Conservation (phyloP, 2,888 invertebrate species). For the Marronus borbonicus region DNA sequence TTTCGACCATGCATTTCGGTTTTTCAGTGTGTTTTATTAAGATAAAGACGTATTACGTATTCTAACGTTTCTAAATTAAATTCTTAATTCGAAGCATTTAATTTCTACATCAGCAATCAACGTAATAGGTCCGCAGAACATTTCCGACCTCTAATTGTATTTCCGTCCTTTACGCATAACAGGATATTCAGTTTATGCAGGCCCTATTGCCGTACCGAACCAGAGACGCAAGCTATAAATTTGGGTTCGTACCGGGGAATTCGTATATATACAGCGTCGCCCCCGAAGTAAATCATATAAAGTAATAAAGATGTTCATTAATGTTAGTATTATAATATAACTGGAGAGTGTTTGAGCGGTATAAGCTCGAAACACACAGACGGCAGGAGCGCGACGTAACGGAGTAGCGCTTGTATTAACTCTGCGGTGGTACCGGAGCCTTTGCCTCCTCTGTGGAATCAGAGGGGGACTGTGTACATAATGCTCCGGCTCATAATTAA, state of each 20-base stretch:
- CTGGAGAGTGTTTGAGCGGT: conserved; percentile 19
- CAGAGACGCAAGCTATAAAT: conserved; percentile 16
- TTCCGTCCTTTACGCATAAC: no score
- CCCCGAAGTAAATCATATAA: conserved; percentile 49
- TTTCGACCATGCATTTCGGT: no score
- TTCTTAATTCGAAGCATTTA: no score
- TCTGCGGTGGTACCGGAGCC: conserved; percentile 18
- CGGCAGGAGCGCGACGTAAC: conserved; percentile 8
- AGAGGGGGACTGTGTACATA: conserved; percentile 37
- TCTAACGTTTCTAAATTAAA: no score
- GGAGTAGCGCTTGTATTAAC: conserved; percentile 23
- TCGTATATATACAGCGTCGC: conserved; percentile 29
- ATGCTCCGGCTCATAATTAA: conserved; percentile 49
- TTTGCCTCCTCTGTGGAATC: background rate
- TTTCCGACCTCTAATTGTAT: no score
- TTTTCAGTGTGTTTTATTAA: no score
- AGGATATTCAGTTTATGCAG: no score
- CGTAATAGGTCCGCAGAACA: no score
- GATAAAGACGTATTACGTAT: no score
- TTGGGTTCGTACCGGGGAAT: conserved; percentile 26
- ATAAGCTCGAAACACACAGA: conserved; percentile 44
- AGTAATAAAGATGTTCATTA: conserved; percentile 53
- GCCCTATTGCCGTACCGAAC: no score
- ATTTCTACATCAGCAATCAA: no score
- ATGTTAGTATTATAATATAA: conserved; percentile 49